These are phyloP conservation scores for Onychostoma macrolepis DNA, from an alignment of 2,113 vertebrate genomes.

Conservation along the genomic window DNA sequence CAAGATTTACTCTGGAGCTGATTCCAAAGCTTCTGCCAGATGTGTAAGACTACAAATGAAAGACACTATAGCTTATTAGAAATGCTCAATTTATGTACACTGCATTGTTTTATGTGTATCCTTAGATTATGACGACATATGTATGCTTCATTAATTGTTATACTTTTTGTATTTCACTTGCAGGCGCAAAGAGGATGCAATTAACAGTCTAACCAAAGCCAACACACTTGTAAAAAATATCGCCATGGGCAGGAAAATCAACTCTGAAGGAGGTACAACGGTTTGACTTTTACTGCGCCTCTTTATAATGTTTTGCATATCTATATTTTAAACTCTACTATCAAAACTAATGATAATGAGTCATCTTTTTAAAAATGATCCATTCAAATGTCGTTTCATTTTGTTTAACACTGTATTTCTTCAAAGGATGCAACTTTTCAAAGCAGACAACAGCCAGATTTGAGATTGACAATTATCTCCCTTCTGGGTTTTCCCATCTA, in stretches of 20 bases:
- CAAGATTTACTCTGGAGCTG: constrained; percentile 77
- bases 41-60: constrained; percentile 67
- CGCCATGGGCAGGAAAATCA: constrained; percentile 65
- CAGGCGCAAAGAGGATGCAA: constrained; percentile 81
- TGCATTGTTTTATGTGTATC: neutral
- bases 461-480: constrained; percentile 57
- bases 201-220: constrained; percentile 59
- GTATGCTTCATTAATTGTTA: neutral
- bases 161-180: constrained; percentile 1
- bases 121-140: neutral
- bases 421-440: constrained; percentile 35
- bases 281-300: constrained; percentile 21
- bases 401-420: neutral
- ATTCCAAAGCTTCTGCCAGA: constrained; percentile 83
- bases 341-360: no score
- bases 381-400: neutral
- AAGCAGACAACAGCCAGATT: constrained; percentile 53
- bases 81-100: neutral
- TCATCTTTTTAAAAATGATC: no score
- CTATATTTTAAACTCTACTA: neutral
- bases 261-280: constrained; percentile 21
- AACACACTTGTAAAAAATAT: constrained; percentile 71
- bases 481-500: constrained; percentile 48
- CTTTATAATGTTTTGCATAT: neutral
- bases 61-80: neutral